These are phyloP conservation scores for Trilocha varians DNA, from an alignment of 2,888 invertebrate species.

Conservation along the genomic window DNA sequence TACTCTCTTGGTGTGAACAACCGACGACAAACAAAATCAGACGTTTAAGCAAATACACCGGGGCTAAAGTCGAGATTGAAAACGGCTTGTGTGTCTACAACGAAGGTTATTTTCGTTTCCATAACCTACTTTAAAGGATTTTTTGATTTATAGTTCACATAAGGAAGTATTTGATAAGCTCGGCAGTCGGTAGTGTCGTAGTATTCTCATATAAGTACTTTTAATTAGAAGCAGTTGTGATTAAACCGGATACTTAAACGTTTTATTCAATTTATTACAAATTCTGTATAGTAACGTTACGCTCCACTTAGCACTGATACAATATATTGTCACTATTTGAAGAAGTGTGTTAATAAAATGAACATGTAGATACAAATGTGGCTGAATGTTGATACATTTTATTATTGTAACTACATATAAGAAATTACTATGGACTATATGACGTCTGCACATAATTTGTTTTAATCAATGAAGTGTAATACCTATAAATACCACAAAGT, in stretches of 20 bases:
- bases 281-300: constrained; percentile 14
- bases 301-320: constrained; percentile 21
- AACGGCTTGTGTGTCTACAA: not conserved
- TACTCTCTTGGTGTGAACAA: constrained; percentile 24
- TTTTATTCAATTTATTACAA: not conserved
- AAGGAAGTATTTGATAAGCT: not conserved
- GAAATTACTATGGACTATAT: not conserved
- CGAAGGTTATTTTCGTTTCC: not conserved
- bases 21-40: constrained; percentile 30
- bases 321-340: constrained; percentile 16
- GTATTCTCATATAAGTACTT: no score
- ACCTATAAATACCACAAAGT: not conserved
- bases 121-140: not conserved
- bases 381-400: constrained; percentile 14
- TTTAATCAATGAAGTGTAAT: not conserved
- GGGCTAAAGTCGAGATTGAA: constrained; percentile 9
- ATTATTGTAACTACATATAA: constrained; percentile 7
- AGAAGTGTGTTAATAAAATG: constrained; percentile 21
- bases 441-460: not conserved
- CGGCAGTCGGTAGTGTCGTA: not conserved
- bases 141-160: not conserved
- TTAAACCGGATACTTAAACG: not conserved
- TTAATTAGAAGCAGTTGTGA: no score
- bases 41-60: constrained; percentile 25
- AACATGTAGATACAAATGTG: constrained; percentile 18